Evolutionary conservation across 2,113 vertebrate species (phyloP), one percentile per base, ranked within the genome.

Genomic region (Scytalopus superciliaris): DNA sequence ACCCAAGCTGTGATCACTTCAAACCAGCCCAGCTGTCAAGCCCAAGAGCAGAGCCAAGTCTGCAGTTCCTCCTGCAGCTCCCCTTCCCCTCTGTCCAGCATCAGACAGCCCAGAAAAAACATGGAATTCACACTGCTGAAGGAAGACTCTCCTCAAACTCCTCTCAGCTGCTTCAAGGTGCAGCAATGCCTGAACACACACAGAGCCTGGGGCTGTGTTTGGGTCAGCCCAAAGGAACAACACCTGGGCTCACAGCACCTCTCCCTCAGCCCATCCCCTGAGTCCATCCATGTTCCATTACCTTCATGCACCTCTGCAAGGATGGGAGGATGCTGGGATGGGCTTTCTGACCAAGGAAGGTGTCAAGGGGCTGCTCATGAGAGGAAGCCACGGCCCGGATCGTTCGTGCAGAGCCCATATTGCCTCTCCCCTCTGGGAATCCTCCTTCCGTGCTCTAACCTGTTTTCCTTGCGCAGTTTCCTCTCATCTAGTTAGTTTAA

Each of bases 401-500:
- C 0, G 2, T 52, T 53, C 1, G 6, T 64, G 70, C 69, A 66
- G 70, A 90, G 72, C 84, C 82, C 53, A 3, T 1, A 10, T 1
- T 74, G 80, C 40, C 47, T 72, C 49, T 23, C 2, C 6, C 79
- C 56, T 2, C 81, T 39, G 92, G 92, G 90, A 84, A 85, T 63
- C 52, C 59, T 91, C 64, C 73, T 64, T 64, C 84, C 11, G 0
- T 14, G 69, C 90, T 87, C 76, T 18, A 94, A 96, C 95, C 93
- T 73, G 83, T 1, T 73, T 52, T 73, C 69, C 85, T 69, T n/a
- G 77, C 33, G 24, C 87, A 5, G 35, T 16, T 94, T 86, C 90
- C 92, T 79, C 94, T 92, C 81, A 69, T 90, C 95, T 89, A 59
- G 95, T 97, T 97, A 97, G 95, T 17, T 87, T 5, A 75, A 66